Conservation (phyloP, 2,113 vertebrate genomes). For the Neodon shergylaensis region DNA sequence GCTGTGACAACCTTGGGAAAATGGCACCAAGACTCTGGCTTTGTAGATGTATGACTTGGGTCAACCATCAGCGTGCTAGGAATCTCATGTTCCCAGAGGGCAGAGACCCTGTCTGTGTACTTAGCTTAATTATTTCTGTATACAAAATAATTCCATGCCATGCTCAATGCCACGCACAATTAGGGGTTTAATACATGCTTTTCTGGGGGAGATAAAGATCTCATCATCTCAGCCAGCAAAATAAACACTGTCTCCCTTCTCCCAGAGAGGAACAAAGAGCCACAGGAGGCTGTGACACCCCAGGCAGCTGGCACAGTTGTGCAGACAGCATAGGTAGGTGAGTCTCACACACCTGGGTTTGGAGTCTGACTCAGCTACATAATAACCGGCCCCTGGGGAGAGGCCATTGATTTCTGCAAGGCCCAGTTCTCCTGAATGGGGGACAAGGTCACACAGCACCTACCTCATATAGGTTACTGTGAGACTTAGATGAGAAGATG, state of each 20-base stretch:
- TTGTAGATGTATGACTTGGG: background rate
- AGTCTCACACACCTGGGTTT: background rate
- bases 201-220: slow-evolving; percentile 57
- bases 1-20: background rate
- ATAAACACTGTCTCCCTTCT: slow-evolving; percentile 32
- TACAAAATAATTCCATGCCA: slow-evolving; percentile 43
- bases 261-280: slow-evolving; percentile 44
- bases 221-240: slow-evolving; percentile 41
- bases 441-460: background rate
- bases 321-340: background rate
- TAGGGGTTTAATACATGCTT: slow-evolving; percentile 48
- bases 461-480: background rate
- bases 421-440: background rate
- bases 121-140: slow-evolving; percentile 61
- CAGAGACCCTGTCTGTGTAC: slow-evolving; percentile 17
- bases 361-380: background rate
- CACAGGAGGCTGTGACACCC: background rate
- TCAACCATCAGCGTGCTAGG: background rate
- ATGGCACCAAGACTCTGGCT: background rate
- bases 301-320: background rate
- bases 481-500: background rate
- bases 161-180: slow-evolving; percentile 44
- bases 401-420: background rate
- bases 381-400: background rate
- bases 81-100: background rate